Percentiles rank a stretch among this genome's conserved stretches.
These are phyloP conservation scores for Fragum fragum DNA, from an alignment of 2,888 invertebrate genomes.

Conservation along the genomic window DNA sequence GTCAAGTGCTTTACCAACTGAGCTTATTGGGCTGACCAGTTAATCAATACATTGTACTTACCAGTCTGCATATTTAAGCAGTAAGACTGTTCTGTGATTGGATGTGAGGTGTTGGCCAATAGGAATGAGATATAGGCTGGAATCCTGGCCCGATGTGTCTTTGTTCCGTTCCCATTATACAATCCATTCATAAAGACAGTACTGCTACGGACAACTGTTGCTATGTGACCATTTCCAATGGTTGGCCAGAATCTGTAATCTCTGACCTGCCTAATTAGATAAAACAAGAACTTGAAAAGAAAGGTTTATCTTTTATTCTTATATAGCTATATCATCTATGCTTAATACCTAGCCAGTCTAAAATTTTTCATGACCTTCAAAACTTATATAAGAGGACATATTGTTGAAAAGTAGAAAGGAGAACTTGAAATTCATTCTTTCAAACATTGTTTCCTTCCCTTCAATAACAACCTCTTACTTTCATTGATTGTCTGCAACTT, in stretches of 20 bases:
- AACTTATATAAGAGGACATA: neutral
- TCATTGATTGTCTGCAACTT: too few relatives aligned
- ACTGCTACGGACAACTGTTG: constrained; percentile 80
- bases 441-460: too few relatives aligned
- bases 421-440: too few relatives aligned
- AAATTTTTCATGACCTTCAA: too few relatives aligned
- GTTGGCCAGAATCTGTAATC: constrained; percentile 62
- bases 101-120: constrained; percentile 53
- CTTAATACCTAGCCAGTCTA: too few relatives aligned
- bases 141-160: constrained; percentile 83
- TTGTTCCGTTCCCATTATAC: constrained; percentile 79
- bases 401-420: neutral
- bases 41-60: neutral
- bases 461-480: too few relatives aligned
- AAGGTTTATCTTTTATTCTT: too few relatives aligned
- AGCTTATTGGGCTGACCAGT: too few relatives aligned
- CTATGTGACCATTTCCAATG: constrained; percentile 85
- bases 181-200: constrained; percentile 84
- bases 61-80: constrained; percentile 53
- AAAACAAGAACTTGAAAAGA: too few relatives aligned
- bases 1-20: too few relatives aligned
- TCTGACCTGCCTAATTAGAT: constrained; percentile 44
- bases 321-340: too few relatives aligned
- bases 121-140: constrained; percentile 79
- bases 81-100: constrained; percentile 18